Evolutionary conservation across 2,888 invertebrate genomes (phyloP).

Genomic region (Drosophila macrothrix): DNA sequence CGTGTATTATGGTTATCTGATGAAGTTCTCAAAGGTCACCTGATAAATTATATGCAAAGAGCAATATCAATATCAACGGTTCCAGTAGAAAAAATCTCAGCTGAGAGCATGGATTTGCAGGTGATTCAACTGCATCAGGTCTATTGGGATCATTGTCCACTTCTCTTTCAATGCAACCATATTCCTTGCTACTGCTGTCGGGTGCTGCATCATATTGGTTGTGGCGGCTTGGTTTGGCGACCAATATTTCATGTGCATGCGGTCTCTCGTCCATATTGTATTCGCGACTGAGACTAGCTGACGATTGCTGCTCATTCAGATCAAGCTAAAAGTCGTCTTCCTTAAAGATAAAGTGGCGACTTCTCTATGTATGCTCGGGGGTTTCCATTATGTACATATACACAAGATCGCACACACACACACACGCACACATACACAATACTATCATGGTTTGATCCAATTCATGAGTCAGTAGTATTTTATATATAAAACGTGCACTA

Average conservation of each 20-base stretch:
- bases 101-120: slow-evolving; percentile 1
- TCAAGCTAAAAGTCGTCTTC: slow-evolving; percentile 13
- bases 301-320: slow-evolving; percentile 11
- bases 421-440: neutral
- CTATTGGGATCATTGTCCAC: neutral
- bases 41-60: slow-evolving; percentile 83
- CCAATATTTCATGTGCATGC: slow-evolving; percentile 59
- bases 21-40: slow-evolving; percentile 53
- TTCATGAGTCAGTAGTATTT: slow-evolving; percentile 46
- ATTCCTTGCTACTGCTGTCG: neutral
- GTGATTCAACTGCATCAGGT: neutral
- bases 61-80: slow-evolving; percentile 76
- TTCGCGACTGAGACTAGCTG: slow-evolving; percentile 44
- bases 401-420: neutral
- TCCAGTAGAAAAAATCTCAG: slow-evolving; percentile 69
- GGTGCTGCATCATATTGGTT: slow-evolving; percentile 5
- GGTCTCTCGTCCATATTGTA: slow-evolving; percentile 64
- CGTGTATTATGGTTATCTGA: neutral
- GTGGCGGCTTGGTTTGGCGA: slow-evolving; percentile 38
- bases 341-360: slow-evolving; percentile 58
- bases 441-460: slow-evolving; percentile 40
- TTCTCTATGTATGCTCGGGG: slow-evolving; percentile 33
- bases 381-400: slow-evolving; percentile 32
- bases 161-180: slow-evolving; percentile 3
- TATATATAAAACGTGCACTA: slow-evolving; percentile 58